Evolutionary conservation across 2,113 vertebrate genomes (phyloP).

Genomic region (Etheostoma spectabile): DNA sequence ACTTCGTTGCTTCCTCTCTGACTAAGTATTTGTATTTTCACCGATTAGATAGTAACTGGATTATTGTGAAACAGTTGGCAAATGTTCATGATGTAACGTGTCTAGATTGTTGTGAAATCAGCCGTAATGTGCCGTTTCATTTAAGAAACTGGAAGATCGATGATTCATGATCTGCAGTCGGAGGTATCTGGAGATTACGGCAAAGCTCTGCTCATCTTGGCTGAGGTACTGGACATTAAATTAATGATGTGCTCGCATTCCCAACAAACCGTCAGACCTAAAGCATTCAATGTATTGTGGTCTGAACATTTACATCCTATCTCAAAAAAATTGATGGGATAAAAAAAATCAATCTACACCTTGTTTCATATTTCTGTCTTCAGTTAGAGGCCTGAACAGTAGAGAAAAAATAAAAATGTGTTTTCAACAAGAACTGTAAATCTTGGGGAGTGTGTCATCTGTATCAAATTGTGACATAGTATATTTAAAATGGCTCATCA

Average conservation of each 20-base stretch:
- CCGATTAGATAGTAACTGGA: not conserved
- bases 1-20: no score
- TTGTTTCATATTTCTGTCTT: not conserved
- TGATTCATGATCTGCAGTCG: conserved; percentile 85
- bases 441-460: not conserved
- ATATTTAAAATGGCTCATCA: not conserved
- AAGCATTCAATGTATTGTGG: not conserved
- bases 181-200: conserved; percentile 89
- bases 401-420: not conserved
- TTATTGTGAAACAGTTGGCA: not conserved
- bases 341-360: not conserved
- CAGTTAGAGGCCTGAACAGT: not conserved
- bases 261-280: not conserved
- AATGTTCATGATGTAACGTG: not conserved
- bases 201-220: conserved; percentile 87
- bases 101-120: not conserved
- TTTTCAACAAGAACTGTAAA: not conserved
- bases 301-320: not conserved
- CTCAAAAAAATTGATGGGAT: not conserved
- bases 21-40: not conserved
- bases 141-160: conserved; percentile 83
- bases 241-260: not conserved
- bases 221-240: conserved; percentile 83
- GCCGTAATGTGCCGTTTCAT: conserved; percentile 15
- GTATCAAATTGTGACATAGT: not conserved